A percentile compares a stretch with the other conserved stretches of the same genome.
Conservation (phyloP, 2,113 vertebrate genomes). For the Cyprinodon brontotheroides region DNA sequence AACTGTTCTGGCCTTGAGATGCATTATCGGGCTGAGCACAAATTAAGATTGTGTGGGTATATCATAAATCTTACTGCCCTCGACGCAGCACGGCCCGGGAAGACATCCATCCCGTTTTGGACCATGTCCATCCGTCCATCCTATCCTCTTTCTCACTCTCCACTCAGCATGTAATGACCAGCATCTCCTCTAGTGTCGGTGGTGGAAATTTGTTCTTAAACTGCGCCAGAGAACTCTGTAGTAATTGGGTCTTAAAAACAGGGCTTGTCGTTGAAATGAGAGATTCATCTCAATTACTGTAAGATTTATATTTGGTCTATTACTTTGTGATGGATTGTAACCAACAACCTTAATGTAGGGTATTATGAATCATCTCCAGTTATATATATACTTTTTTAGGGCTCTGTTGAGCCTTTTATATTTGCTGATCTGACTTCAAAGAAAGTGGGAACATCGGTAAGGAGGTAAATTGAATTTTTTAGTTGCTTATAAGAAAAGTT, state of each 20-base stretch:
- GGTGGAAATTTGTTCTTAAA: conserved; percentile 48
- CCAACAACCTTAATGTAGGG: conserved; percentile 79
- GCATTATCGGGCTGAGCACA: conserved; percentile 76
- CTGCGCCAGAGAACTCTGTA: conserved; percentile 69
- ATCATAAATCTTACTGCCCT: conserved; percentile 78
- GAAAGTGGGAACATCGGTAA: conserved; percentile 40
- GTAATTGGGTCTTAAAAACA: conserved; percentile 85
- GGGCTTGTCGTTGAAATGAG: conserved; percentile 82
- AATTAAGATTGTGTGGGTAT: conserved; percentile 79
- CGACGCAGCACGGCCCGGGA: conserved; percentile 50
- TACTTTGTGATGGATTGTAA: conserved; percentile 82
- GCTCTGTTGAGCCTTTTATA: conserved; percentile 69
- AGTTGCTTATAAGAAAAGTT: conserved; percentile 10
- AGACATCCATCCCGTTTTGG: conserved; percentile 72
- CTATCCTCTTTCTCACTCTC: conserved; percentile 12
- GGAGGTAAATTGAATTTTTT: conserved; percentile 14
- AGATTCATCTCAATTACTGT: conserved; percentile 82
- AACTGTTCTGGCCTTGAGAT: conserved; percentile 76
- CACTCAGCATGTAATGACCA: conserved; percentile 45
- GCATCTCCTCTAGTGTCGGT: conserved; percentile 39
- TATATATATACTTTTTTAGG: conserved; percentile 70
- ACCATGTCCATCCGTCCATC: conserved; percentile 70
- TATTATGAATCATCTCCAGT: conserved; percentile 75
- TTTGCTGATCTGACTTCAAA: conserved; percentile 60
- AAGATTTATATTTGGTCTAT: conserved; percentile 82